Percentiles rank a stretch among this genome's conserved stretches.
Conservation (phyloP, 2,888 invertebrate genomes). For the Cantharis flavilabris region DNA sequence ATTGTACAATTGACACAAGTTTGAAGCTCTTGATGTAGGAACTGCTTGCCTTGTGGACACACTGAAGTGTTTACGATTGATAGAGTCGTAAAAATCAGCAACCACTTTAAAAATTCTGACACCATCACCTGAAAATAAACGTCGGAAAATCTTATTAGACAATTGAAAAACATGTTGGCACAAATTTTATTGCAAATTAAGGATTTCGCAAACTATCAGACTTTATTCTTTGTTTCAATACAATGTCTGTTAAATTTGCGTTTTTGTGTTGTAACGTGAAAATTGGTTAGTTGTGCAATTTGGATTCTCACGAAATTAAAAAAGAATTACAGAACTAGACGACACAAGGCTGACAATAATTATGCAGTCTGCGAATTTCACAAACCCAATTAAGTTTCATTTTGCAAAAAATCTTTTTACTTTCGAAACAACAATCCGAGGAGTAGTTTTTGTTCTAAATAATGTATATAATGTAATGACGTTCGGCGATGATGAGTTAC, state of each 20-base stretch:
- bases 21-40: conserved; percentile 70
- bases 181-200: background rate
- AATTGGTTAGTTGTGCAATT: background rate
- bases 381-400: background rate
- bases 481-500: background rate
- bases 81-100: conserved; percentile 36
- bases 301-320: background rate
- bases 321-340: background rate
- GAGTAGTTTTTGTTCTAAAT: background rate
- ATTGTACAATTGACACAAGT: conserved; percentile 72
- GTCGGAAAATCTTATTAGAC: background rate
- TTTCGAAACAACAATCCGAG: background rate
- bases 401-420: background rate
- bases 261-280: background rate
- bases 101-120: conserved; percentile 40
- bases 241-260: background rate
- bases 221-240: background rate
- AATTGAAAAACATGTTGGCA: background rate
- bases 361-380: too few species aligned
- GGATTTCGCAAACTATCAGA: too few species aligned
- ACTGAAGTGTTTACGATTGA: conserved; percentile 42
- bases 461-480: background rate
- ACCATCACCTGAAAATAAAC: conserved; percentile 50
- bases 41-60: conserved; percentile 62
- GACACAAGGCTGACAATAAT: background rate